phyloP scores from a whole-genome alignment of 2,113 vertebrate species.

The Lanius collurio region DNA sequence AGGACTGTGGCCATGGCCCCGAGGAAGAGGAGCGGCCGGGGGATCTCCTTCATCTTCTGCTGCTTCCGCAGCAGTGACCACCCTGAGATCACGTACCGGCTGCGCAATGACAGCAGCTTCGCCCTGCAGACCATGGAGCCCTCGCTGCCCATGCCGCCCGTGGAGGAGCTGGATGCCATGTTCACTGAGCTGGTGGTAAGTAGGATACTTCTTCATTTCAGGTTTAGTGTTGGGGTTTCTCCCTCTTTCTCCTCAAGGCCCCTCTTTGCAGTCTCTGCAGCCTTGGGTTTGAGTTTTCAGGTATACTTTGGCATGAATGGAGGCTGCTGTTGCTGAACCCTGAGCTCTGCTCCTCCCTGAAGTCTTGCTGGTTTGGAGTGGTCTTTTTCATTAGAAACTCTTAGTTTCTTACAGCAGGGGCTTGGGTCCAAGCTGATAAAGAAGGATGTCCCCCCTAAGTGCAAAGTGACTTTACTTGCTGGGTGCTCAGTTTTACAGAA shows the following conservation, averaged over 20 bases:
- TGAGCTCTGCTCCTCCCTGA: neutral
- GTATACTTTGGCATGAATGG: neutral
- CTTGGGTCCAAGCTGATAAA: neutral
- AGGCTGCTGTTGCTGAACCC: neutral
- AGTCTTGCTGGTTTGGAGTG: neutral
- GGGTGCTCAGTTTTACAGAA: neutral
- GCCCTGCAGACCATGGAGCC: slow-evolving; percentile 97
- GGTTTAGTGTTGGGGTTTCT: too few relatives aligned
- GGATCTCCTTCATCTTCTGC: slow-evolving; percentile 95
- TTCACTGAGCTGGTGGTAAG: slow-evolving; percentile 96
- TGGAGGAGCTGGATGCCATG: slow-evolving; percentile 93
- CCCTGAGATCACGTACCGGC: slow-evolving; percentile 95
- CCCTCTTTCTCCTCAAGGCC: rapidly evolving
- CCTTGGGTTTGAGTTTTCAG: neutral
- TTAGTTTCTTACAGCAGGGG: neutral
- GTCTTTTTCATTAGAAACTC: neutral
- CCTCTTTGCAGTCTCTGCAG: neutral
- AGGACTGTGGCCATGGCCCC: slow-evolving; percentile 86
- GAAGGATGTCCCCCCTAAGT: neutral
- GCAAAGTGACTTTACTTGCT: neutral
- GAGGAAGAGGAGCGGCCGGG: slow-evolving; percentile 87
- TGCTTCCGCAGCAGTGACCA: slow-evolving; percentile 95
- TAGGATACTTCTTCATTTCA: neutral
- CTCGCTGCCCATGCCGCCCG: slow-evolving; percentile 86
- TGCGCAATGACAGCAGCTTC: slow-evolving; percentile 90